phyloP scores from a whole-genome alignment of 2,113 vertebrate species.

The Malaclemys terrapin region DNA sequence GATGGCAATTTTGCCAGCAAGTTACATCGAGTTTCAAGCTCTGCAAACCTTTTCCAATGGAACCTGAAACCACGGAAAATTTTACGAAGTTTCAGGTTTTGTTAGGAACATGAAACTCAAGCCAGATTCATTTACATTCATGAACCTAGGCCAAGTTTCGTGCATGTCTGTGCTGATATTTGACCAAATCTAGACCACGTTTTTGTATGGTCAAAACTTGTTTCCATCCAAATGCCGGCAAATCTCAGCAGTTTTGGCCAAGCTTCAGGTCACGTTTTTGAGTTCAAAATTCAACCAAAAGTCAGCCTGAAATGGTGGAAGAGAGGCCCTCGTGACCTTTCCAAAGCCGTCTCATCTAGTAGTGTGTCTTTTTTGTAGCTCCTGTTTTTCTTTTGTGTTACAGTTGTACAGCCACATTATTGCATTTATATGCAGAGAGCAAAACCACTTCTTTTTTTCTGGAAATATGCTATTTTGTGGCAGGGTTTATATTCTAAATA shows the following conservation, averaged over 20 bases:
- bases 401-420: background rate
- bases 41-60: background rate
- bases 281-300: slow-evolving; percentile 34
- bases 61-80: background rate
- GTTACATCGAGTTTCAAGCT: background rate
- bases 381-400: background rate
- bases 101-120: background rate
- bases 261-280: background rate
- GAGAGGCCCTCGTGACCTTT: background rate
- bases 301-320: background rate
- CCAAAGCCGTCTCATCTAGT: background rate
- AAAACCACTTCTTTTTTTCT: background rate
- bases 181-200: background rate
- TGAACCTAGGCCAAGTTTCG: background rate
- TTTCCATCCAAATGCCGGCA: background rate
- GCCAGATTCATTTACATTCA: accelerated
- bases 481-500: slow-evolving; percentile 36
- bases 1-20: background rate
- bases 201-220: background rate
- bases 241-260: slow-evolving; percentile 19
- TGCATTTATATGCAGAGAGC: background rate
- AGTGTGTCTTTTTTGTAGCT: background rate
- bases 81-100: background rate
- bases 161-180: background rate
- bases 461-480: slow-evolving; percentile 3